These are phyloP conservation scores for Chrosomus eos DNA, from an alignment of 2,797 vertebrate genomes.

Conservation along the genomic window DNA sequence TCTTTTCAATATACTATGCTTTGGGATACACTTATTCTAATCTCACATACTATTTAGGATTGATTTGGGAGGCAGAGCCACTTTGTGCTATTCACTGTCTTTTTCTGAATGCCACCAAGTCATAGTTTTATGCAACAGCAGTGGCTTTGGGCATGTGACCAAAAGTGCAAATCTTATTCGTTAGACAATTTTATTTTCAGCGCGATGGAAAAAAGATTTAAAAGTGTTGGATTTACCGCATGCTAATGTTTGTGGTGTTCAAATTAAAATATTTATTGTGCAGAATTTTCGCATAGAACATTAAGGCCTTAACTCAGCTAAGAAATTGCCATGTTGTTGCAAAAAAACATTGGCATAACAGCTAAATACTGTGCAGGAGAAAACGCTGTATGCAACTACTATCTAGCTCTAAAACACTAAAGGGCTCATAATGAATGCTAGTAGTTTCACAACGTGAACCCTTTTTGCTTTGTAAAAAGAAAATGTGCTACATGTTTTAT, in stretches of 20 bases:
- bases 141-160: neutral
- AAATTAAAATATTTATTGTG: neutral
- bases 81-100: neutral
- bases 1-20: neutral
- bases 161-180: too few relatives aligned
- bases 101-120: neutral
- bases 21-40: neutral
- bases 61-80: neutral
- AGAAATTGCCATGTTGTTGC: neutral
- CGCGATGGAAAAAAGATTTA: neutral
- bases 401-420: constrained; percentile 15
- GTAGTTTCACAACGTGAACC: neutral
- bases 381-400: constrained; percentile 23
- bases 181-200: neutral
- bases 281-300: neutral
- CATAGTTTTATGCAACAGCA: neutral
- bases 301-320: neutral
- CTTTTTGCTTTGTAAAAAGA: neutral
- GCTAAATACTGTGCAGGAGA: neutral
- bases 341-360: neutral
- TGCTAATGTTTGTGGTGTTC: neutral
- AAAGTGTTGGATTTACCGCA: neutral
- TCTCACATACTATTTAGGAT: neutral
- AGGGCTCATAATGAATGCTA: neutral
- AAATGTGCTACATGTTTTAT: neutral